Conservation (phyloP, 2,797 vertebrate genomes). For the Nannoperca australis region DNA sequence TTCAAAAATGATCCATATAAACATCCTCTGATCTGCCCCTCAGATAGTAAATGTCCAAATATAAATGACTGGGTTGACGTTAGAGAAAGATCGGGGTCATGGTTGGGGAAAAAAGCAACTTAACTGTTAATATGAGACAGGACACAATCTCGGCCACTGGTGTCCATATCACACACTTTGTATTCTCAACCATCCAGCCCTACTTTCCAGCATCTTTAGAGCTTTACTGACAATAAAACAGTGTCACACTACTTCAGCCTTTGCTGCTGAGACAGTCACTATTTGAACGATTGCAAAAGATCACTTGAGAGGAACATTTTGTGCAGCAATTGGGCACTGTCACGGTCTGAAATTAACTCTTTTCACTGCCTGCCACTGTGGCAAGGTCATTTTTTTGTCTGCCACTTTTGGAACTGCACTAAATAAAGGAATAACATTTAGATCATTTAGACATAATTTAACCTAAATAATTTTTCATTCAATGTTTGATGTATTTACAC, state of each 20-base stretch:
- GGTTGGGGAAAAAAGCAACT: not conserved
- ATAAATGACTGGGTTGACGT: too few species aligned
- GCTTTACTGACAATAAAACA: not conserved
- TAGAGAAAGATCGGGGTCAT: not conserved
- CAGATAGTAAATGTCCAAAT: not conserved
- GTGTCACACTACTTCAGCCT: constrained; percentile 2
- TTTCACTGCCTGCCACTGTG: too few species aligned
- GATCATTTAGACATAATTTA: too few species aligned
- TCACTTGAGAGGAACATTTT: constrained; percentile 6
- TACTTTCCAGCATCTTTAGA: constrained; percentile 16
- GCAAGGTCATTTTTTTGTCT: too few species aligned
- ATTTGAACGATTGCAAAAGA: not conserved
- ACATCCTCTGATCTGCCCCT: not conserved
- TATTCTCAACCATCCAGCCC: constrained; percentile 1
- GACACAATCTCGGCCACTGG: not conserved
- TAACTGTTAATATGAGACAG: not conserved
- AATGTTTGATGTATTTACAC: too few species aligned
- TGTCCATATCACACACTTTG: constrained; percentile 22
- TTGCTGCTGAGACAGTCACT: not conserved
- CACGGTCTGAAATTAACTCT: too few species aligned
- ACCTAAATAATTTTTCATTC: too few species aligned
- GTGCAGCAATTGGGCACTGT: not conserved
- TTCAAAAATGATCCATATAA: not conserved
- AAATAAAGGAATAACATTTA: too few species aligned
- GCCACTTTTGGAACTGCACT: too few species aligned